Base-by-base conservation (phyloP, 1,140 invertebrate genomes). In the Brevipalpus yothersi region DNA sequence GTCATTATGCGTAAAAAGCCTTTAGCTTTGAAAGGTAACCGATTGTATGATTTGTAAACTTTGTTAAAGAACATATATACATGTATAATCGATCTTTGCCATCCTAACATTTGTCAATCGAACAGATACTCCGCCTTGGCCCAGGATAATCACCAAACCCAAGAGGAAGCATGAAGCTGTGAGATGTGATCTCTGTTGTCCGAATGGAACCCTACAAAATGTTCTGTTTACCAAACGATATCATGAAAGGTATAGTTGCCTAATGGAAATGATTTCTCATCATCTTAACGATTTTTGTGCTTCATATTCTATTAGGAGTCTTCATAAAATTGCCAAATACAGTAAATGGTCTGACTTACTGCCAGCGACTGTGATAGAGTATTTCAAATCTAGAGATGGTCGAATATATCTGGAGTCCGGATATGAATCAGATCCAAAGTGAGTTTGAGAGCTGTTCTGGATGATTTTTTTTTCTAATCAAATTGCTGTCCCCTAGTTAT, bases 111-210 rank as follows among this genome's bases (percentile, higher is more conserved):
- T 42, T 40, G 1, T 17, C 21, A 11, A 53, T 53, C 19, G 9
- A 39, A 10, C 5, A 58, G 56, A 58, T 12, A 58, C 19, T 17
- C 45, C 73, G 3, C 70, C 76, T 31, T 91, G 86, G 86, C 84
- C 86, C 1, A 74, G 86, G 60, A 69, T 90, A 56, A 79, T 93
- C 0, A 68, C 79, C 60, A 76, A 79, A 31, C 77, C 78, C 2
- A 68, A 84, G 45, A 70, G 78, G 13, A 73, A 79, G 55, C 77
- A 78, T 0, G 78, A 76, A 60, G 84, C 87, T 68, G 73, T 76
- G 0, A 77, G 85, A 65, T 91, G 86, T 69, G 74, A 80, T 53
- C 67, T 87, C 63, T 93, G 88, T 70, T 83, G 80, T 8, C 65
- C 75, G 9, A 70, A 77, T 63, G 87, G 86, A 23, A 74, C 81